Conservation (phyloP, 2,797 vertebrate genomes). For the Manis crassicaudata region DNA sequence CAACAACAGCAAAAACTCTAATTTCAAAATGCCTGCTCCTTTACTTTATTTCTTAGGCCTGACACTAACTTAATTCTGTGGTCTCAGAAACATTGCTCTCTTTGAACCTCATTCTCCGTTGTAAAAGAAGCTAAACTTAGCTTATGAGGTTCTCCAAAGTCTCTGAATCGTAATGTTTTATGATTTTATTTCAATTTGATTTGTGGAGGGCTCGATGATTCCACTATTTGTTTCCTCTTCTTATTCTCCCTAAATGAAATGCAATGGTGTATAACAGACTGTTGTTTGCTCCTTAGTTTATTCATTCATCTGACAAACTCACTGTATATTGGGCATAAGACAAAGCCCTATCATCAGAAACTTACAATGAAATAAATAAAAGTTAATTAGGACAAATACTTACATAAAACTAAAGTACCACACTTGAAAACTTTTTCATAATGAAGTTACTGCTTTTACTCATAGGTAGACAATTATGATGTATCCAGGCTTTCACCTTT, state of each 20-base stretch:
- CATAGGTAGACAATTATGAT: not conserved
- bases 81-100: not conserved
- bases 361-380: not conserved
- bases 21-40: not conserved
- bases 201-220: not conserved
- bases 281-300: not conserved
- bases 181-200: not conserved
- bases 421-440: not conserved
- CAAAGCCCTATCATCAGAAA: constrained; percentile 2
- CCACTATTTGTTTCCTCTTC: not conserved
- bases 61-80: not conserved
- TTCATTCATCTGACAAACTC: constrained; percentile 7
- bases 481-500: not conserved
- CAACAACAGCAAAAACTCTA: not conserved
- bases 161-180: not conserved
- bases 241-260: constrained; percentile 21
- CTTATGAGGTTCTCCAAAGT: not conserved
- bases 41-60: not conserved
- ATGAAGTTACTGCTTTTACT: constrained; percentile 2
- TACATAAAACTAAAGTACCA: constrained; percentile 17
- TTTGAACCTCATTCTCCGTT: not conserved
- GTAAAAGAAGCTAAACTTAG: not conserved
- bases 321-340: not conserved
- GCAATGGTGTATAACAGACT: not conserved
- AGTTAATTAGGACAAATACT: not conserved